Evolutionary conservation across 30 jellyfish, hydroid and myxozoan genomes (phyloP).

Genomic region (Aurelia aurita): DNA sequence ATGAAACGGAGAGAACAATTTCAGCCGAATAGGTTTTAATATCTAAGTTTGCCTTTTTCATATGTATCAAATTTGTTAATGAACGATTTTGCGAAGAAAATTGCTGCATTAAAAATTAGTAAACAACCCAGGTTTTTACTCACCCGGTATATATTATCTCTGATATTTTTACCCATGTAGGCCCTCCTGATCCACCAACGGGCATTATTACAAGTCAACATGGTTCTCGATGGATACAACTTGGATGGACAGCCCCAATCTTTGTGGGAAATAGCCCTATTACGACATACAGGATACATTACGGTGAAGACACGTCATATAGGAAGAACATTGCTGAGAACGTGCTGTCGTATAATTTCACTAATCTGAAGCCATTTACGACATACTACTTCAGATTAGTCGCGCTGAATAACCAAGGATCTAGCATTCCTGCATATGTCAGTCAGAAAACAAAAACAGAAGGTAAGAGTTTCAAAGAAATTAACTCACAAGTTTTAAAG

Average conservation of each 20-base stretch:
- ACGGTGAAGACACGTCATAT: not conserved
- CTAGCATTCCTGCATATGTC: not conserved
- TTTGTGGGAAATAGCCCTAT: constrained; percentile 2
- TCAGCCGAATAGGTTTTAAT: too few species aligned
- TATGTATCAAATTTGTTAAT: too few species aligned
- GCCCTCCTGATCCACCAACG: not conserved
- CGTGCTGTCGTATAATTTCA: not conserved
- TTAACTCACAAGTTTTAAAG: too few species aligned
- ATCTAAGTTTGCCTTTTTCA: too few species aligned
- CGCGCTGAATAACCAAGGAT: constrained; percentile 27
- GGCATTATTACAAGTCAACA: not conserved
- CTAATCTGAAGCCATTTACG: constrained; percentile 36
- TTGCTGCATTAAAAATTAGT: too few species aligned
- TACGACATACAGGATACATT: not conserved
- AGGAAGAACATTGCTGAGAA: not conserved
- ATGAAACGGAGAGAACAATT: too few species aligned
- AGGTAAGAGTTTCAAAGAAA: not conserved
- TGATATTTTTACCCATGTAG: not conserved
- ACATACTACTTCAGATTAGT: constrained; percentile 9
- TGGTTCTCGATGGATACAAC: not conserved
- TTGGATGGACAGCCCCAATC: not conserved
- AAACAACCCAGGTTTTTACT: too few species aligned
- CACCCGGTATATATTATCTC: too few species aligned
- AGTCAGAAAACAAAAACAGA: constrained; percentile 6
- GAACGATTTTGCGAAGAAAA: too few species aligned